Percentiles rank a stretch among this genome's conserved stretches.
These are phyloP conservation scores for Dorcus hopei DNA, from an alignment of 2,888 invertebrate species.

Conservation along the genomic window DNA sequence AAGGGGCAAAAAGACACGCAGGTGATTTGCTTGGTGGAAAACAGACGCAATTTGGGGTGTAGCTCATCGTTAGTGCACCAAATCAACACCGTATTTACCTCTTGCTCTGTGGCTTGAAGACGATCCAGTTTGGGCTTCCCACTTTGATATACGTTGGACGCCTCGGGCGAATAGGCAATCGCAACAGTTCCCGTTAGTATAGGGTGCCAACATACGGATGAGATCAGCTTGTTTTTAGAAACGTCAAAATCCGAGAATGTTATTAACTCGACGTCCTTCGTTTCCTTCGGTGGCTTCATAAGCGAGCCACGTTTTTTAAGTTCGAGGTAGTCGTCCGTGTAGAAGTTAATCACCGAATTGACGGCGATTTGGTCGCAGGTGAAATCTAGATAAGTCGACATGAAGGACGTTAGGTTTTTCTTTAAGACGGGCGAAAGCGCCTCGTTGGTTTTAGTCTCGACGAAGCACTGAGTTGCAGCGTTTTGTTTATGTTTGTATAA, in stretches of 20 bases:
- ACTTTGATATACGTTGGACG: slow-evolving; percentile 50
- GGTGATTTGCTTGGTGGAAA: slow-evolving; percentile 65
- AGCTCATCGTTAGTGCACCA: slow-evolving; percentile 74
- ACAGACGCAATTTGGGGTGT: slow-evolving; percentile 65
- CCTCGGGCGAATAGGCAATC: slow-evolving; percentile 62
- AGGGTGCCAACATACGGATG: slow-evolving; percentile 67
- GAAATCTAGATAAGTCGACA: slow-evolving; percentile 30
- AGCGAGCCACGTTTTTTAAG: slow-evolving; percentile 40
- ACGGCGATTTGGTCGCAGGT: slow-evolving; percentile 39
- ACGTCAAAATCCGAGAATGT: slow-evolving; percentile 64
- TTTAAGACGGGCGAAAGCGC: slow-evolving; percentile 36
- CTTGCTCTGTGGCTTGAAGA: slow-evolving; percentile 52
- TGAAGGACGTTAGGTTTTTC: slow-evolving; percentile 36
- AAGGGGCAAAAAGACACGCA: slow-evolving; percentile 66
- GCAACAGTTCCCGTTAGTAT: slow-evolving; percentile 67
- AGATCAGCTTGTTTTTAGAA: slow-evolving; percentile 65
- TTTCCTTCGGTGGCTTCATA: slow-evolving; percentile 1
- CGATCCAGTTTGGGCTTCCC: neutral
- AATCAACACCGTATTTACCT: slow-evolving; percentile 64
- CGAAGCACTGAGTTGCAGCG: slow-evolving; percentile 66
- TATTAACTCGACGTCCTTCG: slow-evolving; percentile 53
- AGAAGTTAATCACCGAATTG: slow-evolving; percentile 55
- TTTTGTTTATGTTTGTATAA: slow-evolving; percentile 64
- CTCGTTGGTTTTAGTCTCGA: slow-evolving; percentile 30
- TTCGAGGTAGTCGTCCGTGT: slow-evolving; percentile 60